Evolutionary conservation across 1,140 invertebrate species (phyloP), one percentile per base, ranked within the genome.

Genomic region (Battus philenor): DNA sequence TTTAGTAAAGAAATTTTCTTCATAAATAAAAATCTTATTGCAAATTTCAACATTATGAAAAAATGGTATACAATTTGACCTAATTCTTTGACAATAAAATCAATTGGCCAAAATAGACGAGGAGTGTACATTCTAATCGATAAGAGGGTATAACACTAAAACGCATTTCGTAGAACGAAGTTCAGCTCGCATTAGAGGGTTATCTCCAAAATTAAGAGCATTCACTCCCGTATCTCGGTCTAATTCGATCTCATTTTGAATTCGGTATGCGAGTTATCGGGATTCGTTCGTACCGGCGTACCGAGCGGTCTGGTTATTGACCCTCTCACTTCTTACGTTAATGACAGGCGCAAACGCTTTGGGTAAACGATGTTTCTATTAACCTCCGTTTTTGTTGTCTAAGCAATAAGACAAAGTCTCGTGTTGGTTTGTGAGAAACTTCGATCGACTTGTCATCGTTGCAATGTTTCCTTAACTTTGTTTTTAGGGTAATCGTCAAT

Each of bases 161-260:
- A 76, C 69, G 59, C 67, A 59, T 70, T 67, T 39, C 46, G 47
- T 59, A 61, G 51, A 56, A 50, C 54, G 39, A 24, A 60, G 68
- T 64, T 75, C 67, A 59, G 53, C 43, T 44, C 43, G 66, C 68
- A 71, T 79, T 69, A 71, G 66, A 30, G 67, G 78, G 76, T 82
- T 82, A 82, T 85, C 80, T 68, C 51, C 10, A 52, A 69, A 78
- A 84, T 74, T 78, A 78, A 79, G 68, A 79, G 75, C 70, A 50
- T 59, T 62, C 61, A 59, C 55, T 59, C 39, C 58, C 27, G 47
- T 78, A 79, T 79, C 74, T 72, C 24, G 46, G 41, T 41, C 67
- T 73, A 77, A 80, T 84, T 79, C 72, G 65, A 68, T 79, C 61
- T 62, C 60, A 72, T 79, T 78, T 74, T 41, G 57, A 68, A 76